Percentiles rank a stretch among this genome's conserved stretches.
These are phyloP conservation scores for Philypnodon macrostomus DNA, from an alignment of 2,797 vertebrate species.

Conservation along the genomic window DNA sequence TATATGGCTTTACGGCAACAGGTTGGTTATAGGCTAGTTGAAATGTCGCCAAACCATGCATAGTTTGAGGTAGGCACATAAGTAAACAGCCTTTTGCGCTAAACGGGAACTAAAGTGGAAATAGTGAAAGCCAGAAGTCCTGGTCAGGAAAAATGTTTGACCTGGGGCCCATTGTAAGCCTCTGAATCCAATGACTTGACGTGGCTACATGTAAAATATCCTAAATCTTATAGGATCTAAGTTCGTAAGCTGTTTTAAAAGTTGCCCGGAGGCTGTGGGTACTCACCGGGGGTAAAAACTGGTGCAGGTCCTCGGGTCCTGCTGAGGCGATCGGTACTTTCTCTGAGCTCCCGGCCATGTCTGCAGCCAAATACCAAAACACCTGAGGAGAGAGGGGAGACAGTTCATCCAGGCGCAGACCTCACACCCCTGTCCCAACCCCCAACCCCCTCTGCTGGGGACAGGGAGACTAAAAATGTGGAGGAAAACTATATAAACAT, in stretches of 20 bases:
- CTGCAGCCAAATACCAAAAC: conserved; percentile 59
- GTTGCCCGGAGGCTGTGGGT: neutral
- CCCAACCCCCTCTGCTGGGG: conserved; percentile 4
- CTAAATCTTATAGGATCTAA: neutral
- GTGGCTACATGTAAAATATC: neutral
- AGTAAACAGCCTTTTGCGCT: too few species aligned
- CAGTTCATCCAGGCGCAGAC: conserved; percentile 11
- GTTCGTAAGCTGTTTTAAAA: neutral
- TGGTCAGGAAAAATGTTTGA: too few species aligned
- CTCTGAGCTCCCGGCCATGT: conserved; percentile 84
- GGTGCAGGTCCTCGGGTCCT: conserved; percentile 85
- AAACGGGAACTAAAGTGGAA: too few species aligned
- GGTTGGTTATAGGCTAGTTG: too few species aligned
- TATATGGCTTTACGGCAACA: neutral
- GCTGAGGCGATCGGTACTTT: conserved; percentile 86
- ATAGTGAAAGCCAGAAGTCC: too few species aligned
- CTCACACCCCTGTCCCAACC: conserved; percentile 7
- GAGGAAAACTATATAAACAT: neutral
- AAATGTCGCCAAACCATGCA: too few species aligned
- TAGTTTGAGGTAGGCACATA: too few species aligned
- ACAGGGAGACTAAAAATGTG: neutral
- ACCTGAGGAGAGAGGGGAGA: conserved; percentile 51
- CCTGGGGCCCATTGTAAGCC: too few species aligned
- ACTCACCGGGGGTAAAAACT: conserved; percentile 87
- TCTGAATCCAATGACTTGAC: neutral